phyloP scores from a whole-genome alignment of 1,140 invertebrate species.

The Eriocheir sinensis region DNA sequence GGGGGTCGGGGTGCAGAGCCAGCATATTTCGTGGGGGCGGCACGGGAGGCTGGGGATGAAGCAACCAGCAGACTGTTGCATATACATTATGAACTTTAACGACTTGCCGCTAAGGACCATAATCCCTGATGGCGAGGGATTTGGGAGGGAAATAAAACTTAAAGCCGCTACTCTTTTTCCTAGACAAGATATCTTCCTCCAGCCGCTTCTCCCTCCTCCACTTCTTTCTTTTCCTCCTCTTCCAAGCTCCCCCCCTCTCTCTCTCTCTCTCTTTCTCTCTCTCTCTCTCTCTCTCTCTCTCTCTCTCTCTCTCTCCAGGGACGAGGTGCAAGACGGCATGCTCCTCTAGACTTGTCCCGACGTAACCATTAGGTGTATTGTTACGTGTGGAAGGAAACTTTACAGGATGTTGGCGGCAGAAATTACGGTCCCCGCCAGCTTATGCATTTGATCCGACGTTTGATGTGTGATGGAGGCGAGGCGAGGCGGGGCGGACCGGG shows the following conservation, averaged over 20 bases:
- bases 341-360: constrained; percentile 8
- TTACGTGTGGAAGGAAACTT: neutral
- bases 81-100: constrained; percentile 47
- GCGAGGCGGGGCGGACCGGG: neutral
- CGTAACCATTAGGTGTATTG: neutral
- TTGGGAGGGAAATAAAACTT: constrained; percentile 32
- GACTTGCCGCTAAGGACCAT: constrained; percentile 31
- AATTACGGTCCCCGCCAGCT: neutral
- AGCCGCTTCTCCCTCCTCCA: neutral
- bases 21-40: too few species aligned
- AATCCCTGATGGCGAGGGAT: constrained; percentile 41
- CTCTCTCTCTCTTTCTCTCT: constrained; percentile 53
- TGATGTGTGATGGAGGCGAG: constrained; percentile 26
- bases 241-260: constrained; percentile 11
- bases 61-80: neutral
- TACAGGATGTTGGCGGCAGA: neutral
- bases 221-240: neutral
- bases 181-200: neutral
- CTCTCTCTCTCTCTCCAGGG: constrained; percentile 40
- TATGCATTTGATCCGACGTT: constrained; percentile 29
- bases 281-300: constrained; percentile 53
- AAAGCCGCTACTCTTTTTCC: neutral
- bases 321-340: neutral
- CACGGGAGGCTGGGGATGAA: neutral
- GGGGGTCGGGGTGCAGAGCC: too few species aligned